Base-by-base conservation (phyloP, 2,113 vertebrate genomes). In the Rallus limicola region DNA sequence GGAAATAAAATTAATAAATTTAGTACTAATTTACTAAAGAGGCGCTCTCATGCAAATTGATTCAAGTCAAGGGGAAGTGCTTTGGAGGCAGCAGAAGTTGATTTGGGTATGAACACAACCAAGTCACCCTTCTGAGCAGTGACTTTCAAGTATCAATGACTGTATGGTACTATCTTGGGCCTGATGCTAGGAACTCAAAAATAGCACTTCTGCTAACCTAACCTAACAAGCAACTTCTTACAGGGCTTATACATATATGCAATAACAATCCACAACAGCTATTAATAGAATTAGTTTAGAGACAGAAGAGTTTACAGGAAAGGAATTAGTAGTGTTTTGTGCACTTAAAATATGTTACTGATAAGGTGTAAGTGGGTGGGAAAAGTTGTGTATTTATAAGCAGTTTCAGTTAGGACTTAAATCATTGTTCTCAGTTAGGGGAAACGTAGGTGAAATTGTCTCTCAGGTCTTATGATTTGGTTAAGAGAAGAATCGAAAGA, bases 101-200 rank as follows among this genome's bases (percentile, higher is more conserved):
- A 55, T 29, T 0, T 42, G 40, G 15, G 53, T 15, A 33, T 77
- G 55, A 72, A 5, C 33, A 24, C 13, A 44, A 33, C 29, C 20
- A 40, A 6, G 7, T 23, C 59, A 11, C 38, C 15, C 5, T 60
- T 52, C 42, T 71, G 62, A 68, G 60, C 67, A 52, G 6, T n/a
- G 50, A 9, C 20, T 50, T 7, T 25, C 13, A 70, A 46, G 12
- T 44, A 44, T 44, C 42, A 44, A 17, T 44, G 44, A 46, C 44
- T 28, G 1, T 20, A 5, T 55, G 1, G 1, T 24, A 24, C 20
- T 10, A 6, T 38, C 7, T 53, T 6, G 3, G 4, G 7, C 10
- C 21, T 63, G 31, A 16, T 16, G 16, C 14, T 56, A 29, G 5
- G 24, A 71, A 24, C 13, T 34, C 28, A 71, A 55, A 84, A 36